phyloP scores from a whole-genome alignment of 2,113 vertebrate genomes.

The Australoheros scitulus region DNA sequence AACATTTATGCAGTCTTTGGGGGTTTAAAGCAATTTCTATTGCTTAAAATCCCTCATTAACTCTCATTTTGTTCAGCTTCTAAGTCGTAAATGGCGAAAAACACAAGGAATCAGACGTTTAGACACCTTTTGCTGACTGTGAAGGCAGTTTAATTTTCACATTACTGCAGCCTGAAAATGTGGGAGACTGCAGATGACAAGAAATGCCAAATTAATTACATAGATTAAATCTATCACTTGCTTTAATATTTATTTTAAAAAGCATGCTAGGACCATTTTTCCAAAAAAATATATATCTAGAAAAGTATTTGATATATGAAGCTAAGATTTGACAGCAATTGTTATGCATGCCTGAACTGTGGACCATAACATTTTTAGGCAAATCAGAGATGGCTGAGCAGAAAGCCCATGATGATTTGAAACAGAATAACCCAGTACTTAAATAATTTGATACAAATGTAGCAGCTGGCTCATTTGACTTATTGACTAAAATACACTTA shows the following conservation, averaged over 20 bases:
- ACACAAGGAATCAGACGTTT: neutral
- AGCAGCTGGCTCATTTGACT: neutral
- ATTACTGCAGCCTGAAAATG: neutral
- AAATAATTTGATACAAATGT: neutral
- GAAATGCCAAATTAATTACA: neutral
- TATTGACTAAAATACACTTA: neutral
- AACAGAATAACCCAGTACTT: neutral
- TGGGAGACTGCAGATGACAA: neutral
- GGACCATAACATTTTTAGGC: neutral
- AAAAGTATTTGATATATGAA: too few relatives aligned
- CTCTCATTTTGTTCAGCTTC: neutral
- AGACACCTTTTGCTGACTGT: neutral
- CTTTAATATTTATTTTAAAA: neutral
- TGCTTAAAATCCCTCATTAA: neutral
- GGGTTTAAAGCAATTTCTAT: neutral
- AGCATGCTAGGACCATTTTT: too few relatives aligned
- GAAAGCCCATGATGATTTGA: neutral
- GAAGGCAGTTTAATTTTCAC: neutral
- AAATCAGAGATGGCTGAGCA: neutral
- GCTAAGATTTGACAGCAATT: too few relatives aligned
- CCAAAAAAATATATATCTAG: too few relatives aligned
- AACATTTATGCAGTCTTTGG: neutral
- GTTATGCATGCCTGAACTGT: too few relatives aligned
- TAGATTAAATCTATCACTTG: neutral
- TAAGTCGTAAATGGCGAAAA: neutral